Conservation (phyloP, 2,888 invertebrate species). For the Ectemnius continuus region DNA sequence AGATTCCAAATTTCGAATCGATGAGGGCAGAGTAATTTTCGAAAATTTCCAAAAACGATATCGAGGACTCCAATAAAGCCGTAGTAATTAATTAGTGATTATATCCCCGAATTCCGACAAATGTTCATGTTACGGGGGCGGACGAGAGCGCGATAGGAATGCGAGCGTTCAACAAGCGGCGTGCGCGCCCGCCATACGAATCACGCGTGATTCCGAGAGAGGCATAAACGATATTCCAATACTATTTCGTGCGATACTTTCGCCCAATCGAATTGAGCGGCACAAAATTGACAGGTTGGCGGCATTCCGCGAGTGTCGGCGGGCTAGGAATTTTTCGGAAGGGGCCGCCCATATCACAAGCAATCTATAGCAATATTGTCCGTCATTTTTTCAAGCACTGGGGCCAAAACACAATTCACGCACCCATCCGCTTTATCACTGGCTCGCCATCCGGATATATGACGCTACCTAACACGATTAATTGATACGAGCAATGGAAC, state of each 20-base stretch:
- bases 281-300: conserved; percentile 53
- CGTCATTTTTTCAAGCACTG: conserved; percentile 27
- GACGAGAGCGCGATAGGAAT: conserved; percentile 62
- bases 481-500: too few species aligned
- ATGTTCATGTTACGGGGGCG: conserved; percentile 58
- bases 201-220: conserved; percentile 60
- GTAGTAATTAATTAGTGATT: conserved; percentile 64
- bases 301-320: conserved; percentile 24
- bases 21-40: conserved; percentile 53
- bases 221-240: conserved; percentile 64
- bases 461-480: too few species aligned
- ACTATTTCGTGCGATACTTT: conserved; percentile 57
- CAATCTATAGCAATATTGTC: conserved; percentile 27
- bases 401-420: conserved; percentile 4
- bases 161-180: conserved; percentile 60
- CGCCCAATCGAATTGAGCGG: conserved; percentile 40
- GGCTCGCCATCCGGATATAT: too few species aligned
- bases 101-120: conserved; percentile 60
- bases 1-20: conserved; percentile 60
- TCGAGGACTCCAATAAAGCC: conserved; percentile 63
- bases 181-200: conserved; percentile 48
- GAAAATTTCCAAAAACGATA: conserved; percentile 59
- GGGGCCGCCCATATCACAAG: too few species aligned
- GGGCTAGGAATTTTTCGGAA: conserved; percentile 16
- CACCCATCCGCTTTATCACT: too few species aligned